These are phyloP conservation scores for Tipula unca DNA, from an alignment of 2,888 invertebrate genomes.

Conservation along the genomic window DNA sequence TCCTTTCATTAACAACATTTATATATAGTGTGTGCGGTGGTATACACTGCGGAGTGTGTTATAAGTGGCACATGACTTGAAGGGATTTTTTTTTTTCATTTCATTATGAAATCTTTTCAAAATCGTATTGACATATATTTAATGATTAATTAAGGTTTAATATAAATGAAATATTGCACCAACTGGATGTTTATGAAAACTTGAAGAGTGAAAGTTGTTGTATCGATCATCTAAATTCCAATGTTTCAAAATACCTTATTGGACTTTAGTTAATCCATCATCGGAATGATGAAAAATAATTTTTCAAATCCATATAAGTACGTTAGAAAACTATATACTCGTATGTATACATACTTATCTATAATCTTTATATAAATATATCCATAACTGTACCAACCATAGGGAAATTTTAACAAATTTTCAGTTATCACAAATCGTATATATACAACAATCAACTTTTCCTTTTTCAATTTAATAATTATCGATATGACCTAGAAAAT, in stretches of 20 bases:
- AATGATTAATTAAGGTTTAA: not conserved
- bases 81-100: not conserved
- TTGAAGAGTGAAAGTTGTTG: not conserved
- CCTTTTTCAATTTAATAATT: not conserved
- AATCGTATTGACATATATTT: not conserved
- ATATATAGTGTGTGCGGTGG: not conserved
- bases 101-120: not conserved
- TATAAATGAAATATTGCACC: not conserved
- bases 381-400: too few relatives aligned
- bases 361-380: too few relatives aligned
- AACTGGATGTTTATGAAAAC: too few relatives aligned
- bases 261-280: not conserved
- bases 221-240: not conserved
- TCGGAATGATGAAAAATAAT: not conserved
- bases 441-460: not conserved
- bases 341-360: too few relatives aligned
- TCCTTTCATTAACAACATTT: not conserved
- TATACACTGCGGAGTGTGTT: not conserved
- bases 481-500: not conserved
- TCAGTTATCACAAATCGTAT: not conserved
- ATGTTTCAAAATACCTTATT: not conserved
- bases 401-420: too few relatives aligned
- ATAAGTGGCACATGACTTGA: not conserved
- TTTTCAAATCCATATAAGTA: not conserved
- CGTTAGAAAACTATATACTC: not conserved